Base-by-base conservation (phyloP, 2,797 vertebrate genomes). In the Rhabdophis nuchalis region DNA sequence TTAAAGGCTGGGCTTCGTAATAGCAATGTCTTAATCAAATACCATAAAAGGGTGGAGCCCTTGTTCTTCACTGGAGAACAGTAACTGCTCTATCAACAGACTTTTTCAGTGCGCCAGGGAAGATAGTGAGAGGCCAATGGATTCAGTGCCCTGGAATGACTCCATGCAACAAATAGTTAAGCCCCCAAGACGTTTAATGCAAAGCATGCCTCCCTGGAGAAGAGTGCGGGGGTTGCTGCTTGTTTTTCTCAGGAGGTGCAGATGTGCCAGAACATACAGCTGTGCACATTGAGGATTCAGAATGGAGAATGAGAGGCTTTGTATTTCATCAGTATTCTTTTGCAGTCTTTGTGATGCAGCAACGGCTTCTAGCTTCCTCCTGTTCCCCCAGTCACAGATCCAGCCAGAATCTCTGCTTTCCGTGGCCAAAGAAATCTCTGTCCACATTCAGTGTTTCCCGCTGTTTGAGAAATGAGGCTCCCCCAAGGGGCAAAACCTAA, bases 381-480 rank as follows among this genome's bases (percentile, higher is more conserved):
- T 77, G 46, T 91, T 68, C 90, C 90, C 77, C 41, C 90, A 86
- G 52, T 61, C n/a, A 14, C 5, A 87, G 53, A 20, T 29, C 41
- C 77, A 91, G 92, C 87, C 92, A 91, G 68, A 89, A 91, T 94
- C 91, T 94, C 53, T 57, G 60, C 56, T 88, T 52, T 91, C 32
- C 18, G 86, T 23, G n/a, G 86, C 92, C 89, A 91, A 82, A 97
- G 95, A 92, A 94, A 91, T 95, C 94, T 95, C 91, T 94, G 93
- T 94, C 60, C 52, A 93, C 91, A 68, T 58, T 27, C 90, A 86
- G 58, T 56, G n/a, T 93, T 89, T 91, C 72, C 87, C 89, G 77
- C 92, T 86, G 86, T 53, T 90, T 85, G 87, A 46, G 89, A 88
- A 93, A 85, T 93, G 86, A 23, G 46, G 50, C 68, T 32, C 68